Percentiles rank a stretch among this genome's conserved stretches.
Conservation (phyloP, 2,113 vertebrate genomes). For the Thalassarche chlororhynchos region DNA sequence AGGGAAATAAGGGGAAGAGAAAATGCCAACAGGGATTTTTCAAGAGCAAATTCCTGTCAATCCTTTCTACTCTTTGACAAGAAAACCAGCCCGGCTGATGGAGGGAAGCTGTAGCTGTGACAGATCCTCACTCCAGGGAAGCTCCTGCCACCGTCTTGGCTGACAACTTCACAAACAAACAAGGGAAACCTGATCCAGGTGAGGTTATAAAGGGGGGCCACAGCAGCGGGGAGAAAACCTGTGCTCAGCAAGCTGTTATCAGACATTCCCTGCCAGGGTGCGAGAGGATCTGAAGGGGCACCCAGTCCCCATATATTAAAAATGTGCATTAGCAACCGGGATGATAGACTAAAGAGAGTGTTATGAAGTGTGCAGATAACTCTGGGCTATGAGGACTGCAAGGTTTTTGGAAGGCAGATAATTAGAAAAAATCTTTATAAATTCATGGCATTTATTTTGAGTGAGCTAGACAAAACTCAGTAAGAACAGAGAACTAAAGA, state of each 20-base stretch:
- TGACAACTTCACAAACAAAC: background rate
- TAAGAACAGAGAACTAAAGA: background rate
- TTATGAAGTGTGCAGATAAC: background rate
- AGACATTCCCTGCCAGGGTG: background rate
- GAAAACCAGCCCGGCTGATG: background rate
- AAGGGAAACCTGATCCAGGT: background rate
- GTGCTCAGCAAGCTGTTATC: background rate
- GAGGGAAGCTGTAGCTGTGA: background rate
- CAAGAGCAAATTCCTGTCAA: background rate
- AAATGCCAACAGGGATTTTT: background rate
- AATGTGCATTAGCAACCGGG: background rate
- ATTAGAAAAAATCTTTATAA: background rate
- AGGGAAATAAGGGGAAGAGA: background rate
- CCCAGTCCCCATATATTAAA: accelerated
- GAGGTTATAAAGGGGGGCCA: background rate
- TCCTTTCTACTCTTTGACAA: background rate
- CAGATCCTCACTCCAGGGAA: background rate
- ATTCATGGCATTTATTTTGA: background rate
- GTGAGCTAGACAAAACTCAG: background rate
- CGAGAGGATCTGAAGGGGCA: background rate
- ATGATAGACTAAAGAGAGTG: background rate
- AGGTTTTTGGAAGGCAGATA: background rate
- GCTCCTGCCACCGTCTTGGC: background rate
- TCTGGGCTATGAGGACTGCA: background rate
- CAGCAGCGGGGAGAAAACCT: background rate